Conservation (phyloP, 2,888 invertebrate species). For the Matsumyia berberina region DNA sequence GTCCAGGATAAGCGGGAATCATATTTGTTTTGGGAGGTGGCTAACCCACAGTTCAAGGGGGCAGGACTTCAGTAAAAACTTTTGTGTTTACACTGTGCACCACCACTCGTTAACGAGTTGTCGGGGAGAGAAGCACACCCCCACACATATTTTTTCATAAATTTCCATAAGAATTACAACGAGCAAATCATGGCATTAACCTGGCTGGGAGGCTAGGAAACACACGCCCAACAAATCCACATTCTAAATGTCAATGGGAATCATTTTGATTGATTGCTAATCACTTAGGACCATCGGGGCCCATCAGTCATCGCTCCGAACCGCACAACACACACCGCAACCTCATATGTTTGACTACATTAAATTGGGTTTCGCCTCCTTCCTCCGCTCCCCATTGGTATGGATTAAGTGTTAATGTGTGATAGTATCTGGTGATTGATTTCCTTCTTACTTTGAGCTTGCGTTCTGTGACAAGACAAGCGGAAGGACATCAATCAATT, state of each 20-base stretch:
- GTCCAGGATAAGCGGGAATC: too few relatives aligned
- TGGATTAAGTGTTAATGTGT: conserved; percentile 71
- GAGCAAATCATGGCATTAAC: conserved; percentile 37
- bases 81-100: too few relatives aligned
- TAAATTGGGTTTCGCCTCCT: conserved; percentile 54
- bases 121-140: too few relatives aligned
- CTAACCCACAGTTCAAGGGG: too few relatives aligned
- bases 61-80: too few relatives aligned
- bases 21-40: too few relatives aligned
- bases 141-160: not conserved
- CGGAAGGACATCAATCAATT: conserved; percentile 70
- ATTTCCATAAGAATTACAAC: conserved; percentile 4
- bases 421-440: conserved; percentile 67
- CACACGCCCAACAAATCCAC: conserved; percentile 19
- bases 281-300: conserved; percentile 45
- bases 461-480: conserved; percentile 68
- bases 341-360: conserved; percentile 62
- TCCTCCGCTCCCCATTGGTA: not conserved
- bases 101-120: too few relatives aligned
- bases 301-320: conserved; percentile 44
- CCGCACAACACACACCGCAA: conserved; percentile 27
- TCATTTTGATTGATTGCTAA: conserved; percentile 69
- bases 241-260: conserved; percentile 35
- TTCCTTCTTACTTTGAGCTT: conserved; percentile 40
- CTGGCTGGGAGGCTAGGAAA: not conserved